phyloP scores from a whole-genome alignment of 2,113 vertebrate species.

The Eulemur macaco region DNA sequence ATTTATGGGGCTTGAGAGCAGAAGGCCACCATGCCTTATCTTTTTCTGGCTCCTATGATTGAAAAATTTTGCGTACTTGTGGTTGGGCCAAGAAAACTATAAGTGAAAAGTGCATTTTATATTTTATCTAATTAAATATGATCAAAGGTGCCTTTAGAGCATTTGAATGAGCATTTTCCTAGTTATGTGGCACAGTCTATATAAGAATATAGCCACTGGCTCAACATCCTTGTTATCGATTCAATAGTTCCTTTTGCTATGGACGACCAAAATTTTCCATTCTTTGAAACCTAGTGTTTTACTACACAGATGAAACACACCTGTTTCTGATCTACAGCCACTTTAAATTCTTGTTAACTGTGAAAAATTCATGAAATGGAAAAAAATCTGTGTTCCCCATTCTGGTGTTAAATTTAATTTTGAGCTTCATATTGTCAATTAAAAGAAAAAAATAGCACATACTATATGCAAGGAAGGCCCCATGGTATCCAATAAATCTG shows the following conservation, averaged over 20 bases:
- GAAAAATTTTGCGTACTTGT: background rate
- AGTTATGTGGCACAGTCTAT: slow-evolving; percentile 20
- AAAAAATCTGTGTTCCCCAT: slow-evolving; percentile 38
- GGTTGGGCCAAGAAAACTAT: background rate
- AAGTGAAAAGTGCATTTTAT: slow-evolving; percentile 57
- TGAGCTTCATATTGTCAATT: background rate
- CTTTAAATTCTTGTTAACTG: slow-evolving; percentile 69
- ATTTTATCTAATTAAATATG: slow-evolving; percentile 66
- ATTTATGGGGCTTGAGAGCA: background rate
- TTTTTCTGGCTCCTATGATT: slow-evolving; percentile 30
- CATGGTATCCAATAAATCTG: background rate
- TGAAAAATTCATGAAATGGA: slow-evolving; percentile 67
- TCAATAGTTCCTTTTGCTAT: slow-evolving; percentile 54
- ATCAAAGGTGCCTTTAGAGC: slow-evolving; percentile 56
- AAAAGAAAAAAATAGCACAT: background rate
- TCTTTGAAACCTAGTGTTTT: slow-evolving; percentile 73
- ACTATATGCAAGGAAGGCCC: background rate
- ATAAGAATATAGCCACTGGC: slow-evolving; percentile 43
- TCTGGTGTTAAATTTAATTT: slow-evolving; percentile 55
- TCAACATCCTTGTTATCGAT: slow-evolving; percentile 39
- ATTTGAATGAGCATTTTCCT: slow-evolving; percentile 56
- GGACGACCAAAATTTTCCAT: slow-evolving; percentile 69
- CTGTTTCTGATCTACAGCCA: slow-evolving; percentile 74
- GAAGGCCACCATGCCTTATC: slow-evolving; percentile 42
- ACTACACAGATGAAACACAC: slow-evolving; percentile 73